phyloP scores from a whole-genome alignment of 2,797 vertebrate genomes.

The Lepidocolaptes lacrymiger region DNA sequence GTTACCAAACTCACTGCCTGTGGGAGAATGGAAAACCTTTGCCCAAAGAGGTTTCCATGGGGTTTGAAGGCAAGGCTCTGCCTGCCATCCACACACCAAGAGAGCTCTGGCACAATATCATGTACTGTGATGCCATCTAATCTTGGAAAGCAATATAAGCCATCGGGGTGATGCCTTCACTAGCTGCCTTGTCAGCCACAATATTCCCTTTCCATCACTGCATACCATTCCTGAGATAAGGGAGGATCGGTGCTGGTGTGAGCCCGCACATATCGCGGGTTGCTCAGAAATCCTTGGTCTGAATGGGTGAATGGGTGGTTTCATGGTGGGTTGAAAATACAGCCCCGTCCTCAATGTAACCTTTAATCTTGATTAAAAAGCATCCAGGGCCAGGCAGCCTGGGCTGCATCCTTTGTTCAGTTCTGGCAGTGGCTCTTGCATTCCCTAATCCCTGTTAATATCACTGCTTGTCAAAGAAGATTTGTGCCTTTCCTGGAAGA shows the following conservation, averaged over 20 bases:
- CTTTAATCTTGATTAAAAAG: conserved; percentile 34
- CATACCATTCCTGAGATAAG: background rate
- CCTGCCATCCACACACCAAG: accelerated
- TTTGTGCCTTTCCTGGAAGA: conserved; percentile 63
- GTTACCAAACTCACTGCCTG: background rate
- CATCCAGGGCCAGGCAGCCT: background rate
- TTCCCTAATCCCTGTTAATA: conserved; percentile 62
- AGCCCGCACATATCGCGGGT: accelerated
- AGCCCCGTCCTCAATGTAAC: background rate
- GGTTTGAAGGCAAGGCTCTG: background rate
- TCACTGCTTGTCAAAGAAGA: conserved; percentile 60
- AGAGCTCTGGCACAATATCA: background rate
- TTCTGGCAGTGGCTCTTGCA: background rate
- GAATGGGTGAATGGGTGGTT: background rate
- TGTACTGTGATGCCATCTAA: background rate
- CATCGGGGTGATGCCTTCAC: background rate
- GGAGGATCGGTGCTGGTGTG: background rate
- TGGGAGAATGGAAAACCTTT: background rate
- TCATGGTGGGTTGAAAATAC: background rate
- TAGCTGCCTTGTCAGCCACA: background rate
- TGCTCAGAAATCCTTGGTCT: background rate
- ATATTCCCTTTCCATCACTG: background rate
- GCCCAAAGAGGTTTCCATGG: accelerated
- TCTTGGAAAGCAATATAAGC: background rate
- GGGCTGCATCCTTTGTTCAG: background rate